These are phyloP conservation scores for Tachuris rubrigastra DNA, from an alignment of 2,113 vertebrate species.

Conservation along the genomic window DNA sequence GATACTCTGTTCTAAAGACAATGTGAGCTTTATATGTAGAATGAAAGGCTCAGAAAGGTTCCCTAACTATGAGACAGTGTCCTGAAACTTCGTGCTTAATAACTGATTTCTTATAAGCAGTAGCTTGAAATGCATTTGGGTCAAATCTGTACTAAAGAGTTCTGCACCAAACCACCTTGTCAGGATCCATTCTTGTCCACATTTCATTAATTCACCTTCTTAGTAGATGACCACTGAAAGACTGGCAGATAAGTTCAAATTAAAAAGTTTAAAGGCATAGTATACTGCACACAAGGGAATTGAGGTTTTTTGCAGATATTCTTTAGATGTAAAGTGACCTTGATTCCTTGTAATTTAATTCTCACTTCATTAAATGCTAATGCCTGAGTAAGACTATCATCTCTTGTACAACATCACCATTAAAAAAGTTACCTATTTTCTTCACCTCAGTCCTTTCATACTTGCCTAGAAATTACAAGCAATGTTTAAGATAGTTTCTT, in stretches of 20 bases:
- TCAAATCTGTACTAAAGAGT: not conserved
- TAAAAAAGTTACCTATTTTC: not conserved
- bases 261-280: not conserved
- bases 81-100: not conserved
- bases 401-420: not conserved
- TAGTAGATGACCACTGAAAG: not conserved
- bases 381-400: not conserved
- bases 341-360: not conserved
- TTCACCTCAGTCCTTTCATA: not conserved
- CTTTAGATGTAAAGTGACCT: not conserved
- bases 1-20: constrained; percentile 43
- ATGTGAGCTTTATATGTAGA: constrained; percentile 26
- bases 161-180: not conserved
- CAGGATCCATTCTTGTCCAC: not conserved
- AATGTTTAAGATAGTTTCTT: not conserved
- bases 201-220: not conserved
- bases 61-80: not conserved
- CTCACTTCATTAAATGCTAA: not conserved
- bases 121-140: not conserved
- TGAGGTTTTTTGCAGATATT: not conserved
- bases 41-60: not conserved
- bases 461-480: not conserved
- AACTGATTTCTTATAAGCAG: not conserved
- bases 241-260: not conserved
- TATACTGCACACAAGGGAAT: not conserved